These are phyloP conservation scores for Arctopsyche grandis DNA, from an alignment of 1,140 invertebrate genomes.

Conservation along the genomic window DNA sequence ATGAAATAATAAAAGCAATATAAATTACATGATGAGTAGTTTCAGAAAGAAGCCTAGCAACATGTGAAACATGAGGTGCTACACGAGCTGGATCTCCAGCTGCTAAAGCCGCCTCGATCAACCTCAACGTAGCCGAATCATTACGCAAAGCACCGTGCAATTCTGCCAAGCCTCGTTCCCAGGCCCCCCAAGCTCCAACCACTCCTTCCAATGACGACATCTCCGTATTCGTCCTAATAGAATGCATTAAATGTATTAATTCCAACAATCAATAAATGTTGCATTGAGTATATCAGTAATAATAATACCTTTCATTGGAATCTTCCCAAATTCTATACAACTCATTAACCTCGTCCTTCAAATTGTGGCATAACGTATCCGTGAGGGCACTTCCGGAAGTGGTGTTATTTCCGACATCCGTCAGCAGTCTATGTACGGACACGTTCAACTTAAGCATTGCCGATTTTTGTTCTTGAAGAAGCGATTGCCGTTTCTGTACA, in stretches of 20 bases:
- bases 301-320: conserved; percentile 73
- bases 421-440: conserved; percentile 77
- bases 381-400: conserved; percentile 57
- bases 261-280: background rate
- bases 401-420: conserved; percentile 61
- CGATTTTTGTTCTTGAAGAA: conserved; percentile 76
- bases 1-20: background rate
- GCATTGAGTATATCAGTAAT: background rate
- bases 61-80: conserved; percentile 61
- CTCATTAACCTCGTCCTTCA: conserved; percentile 79
- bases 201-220: conserved; percentile 63
- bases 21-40: conserved; percentile 48
- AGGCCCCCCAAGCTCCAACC: conserved; percentile 65
- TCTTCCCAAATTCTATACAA: conserved; percentile 83
- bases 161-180: conserved; percentile 66
- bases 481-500: conserved; percentile 71
- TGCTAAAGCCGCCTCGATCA: conserved; percentile 58
- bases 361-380: conserved; percentile 63
- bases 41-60: conserved; percentile 60
- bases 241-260: conserved; percentile 29
- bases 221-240: conserved; percentile 62
- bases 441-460: conserved; percentile 78
- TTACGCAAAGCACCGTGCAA: conserved; percentile 64
- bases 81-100: conserved; percentile 60
- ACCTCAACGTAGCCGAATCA: conserved; percentile 63